Evolutionary conservation across 92 coral and sea anemone species (phyloP), one percentile per base, ranked within the genome.

Genomic region (Zoanthus solanderi): DNA sequence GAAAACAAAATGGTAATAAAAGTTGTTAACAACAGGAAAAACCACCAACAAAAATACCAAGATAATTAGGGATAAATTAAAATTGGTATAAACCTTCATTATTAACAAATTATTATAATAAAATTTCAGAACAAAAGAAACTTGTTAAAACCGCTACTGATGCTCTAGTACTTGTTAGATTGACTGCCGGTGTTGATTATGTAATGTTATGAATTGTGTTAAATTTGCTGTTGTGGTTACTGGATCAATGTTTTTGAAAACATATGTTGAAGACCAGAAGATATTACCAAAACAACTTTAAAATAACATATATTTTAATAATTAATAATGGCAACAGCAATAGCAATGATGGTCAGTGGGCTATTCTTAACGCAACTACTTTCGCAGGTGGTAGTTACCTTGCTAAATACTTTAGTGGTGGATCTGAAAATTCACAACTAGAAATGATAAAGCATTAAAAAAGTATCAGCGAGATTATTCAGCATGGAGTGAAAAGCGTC

Each of bases 201-300:
- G 29, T 68, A 78, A 67, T 17, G 28, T 72, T 0, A 87, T 87
- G 90, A 87, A 87, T 72, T 87, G 78, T 29, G 86, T 37, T 0
- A 78, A 68, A 30, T 78, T 69, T 86, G 78, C 86, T 6, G 86
- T 68, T 4, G 68, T 48, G 12, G 12, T 87, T 23, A 71, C 86
- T 23, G 90, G 86, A 15, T n/a, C 78, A 0, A 57, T 87, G n/a
- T 85, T 78, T 2, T 32, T 87, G n/a, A 87, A 78, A 34, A 84
- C 73, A 11, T 87, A 87, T 34, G 56, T 87, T 23, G 28, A 17
- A 66, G 52, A 75, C 7, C 50, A 87, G 45, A 78, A 79, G 30
- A 87, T 78, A 46, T 7, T 44, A 11, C 85, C 85, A 23, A 69
- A 69, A 23, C 0, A 1, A 30, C 69, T 63, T 63, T 63, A 60